Percentiles rank a stretch among this genome's conserved stretches.
Evolutionary conservation across 2,888 invertebrate species (phyloP).

Genomic region (Drosophila eohydei): DNA sequence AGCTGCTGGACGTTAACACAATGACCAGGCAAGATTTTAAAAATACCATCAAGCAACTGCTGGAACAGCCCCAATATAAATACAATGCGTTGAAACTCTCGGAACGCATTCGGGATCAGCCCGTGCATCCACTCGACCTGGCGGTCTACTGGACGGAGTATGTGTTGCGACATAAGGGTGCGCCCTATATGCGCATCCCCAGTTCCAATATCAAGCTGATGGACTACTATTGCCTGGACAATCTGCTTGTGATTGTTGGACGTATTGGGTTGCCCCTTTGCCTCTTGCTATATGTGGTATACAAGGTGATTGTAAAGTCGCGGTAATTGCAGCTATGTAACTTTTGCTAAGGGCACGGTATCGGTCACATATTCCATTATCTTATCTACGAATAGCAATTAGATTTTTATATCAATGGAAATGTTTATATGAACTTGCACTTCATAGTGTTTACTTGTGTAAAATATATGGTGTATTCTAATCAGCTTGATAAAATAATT

Average conservation of each 20-base stretch:
- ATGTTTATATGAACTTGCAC: slow-evolving; percentile 5
- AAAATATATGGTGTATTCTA: not conserved
- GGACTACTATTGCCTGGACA: slow-evolving; percentile 76
- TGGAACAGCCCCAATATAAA: slow-evolving; percentile 55
- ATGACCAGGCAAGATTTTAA: slow-evolving; percentile 78
- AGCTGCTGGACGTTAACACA: slow-evolving; percentile 73
- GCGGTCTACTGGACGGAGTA: slow-evolving; percentile 83
- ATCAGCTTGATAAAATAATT: no score
- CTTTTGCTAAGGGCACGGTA: not conserved
- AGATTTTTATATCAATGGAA: slow-evolving; percentile 7
- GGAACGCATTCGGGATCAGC: slow-evolving; percentile 77
- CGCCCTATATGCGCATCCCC: slow-evolving; percentile 77
- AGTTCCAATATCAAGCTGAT: slow-evolving; percentile 74
- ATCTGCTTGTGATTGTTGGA: slow-evolving; percentile 52
- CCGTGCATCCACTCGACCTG: slow-evolving; percentile 73
- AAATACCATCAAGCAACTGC: slow-evolving; percentile 54
- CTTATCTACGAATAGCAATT: slow-evolving; percentile 21
- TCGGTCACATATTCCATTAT: slow-evolving; percentile 6
- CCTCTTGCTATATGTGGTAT: slow-evolving; percentile 30
- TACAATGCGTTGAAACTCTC: slow-evolving; percentile 59
- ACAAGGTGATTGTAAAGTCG: slow-evolving; percentile 11
- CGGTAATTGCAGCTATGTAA: not conserved
- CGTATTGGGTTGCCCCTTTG: slow-evolving; percentile 25
- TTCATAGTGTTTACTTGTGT: slow-evolving; percentile 1
- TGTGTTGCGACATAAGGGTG: slow-evolving; percentile 81